Evolutionary conservation across 1,140 invertebrate genomes (phyloP).

Genomic region (Lepidostoma basale): DNA sequence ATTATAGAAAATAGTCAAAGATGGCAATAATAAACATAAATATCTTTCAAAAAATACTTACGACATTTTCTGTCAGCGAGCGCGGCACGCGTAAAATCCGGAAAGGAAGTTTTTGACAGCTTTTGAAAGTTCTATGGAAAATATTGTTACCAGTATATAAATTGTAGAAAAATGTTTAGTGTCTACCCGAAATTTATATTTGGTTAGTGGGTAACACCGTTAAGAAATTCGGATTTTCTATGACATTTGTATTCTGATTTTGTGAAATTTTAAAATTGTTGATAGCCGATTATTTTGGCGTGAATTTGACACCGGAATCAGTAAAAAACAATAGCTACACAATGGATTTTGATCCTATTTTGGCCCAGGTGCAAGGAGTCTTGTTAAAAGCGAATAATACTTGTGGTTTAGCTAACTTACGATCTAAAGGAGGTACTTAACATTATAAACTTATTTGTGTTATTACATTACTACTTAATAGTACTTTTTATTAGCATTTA

Average conservation of each 20-base stretch:
- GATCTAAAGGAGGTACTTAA: conserved; percentile 25
- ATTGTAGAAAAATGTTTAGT: no score
- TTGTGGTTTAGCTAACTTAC: conserved; percentile 24
- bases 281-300: no score
- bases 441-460: not conserved
- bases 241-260: no score
- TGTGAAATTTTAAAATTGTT: no score
- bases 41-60: conserved; percentile 4
- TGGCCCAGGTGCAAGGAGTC: conserved; percentile 37
- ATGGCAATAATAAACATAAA: not conserved
- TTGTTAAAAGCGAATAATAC: conserved; percentile 34
- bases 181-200: no score
- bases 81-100: conserved; percentile 3
- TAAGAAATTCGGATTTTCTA: no score
- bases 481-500: not conserved
- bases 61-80: conserved; percentile 20
- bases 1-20: not conserved
- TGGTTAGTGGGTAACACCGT: no score
- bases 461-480: not conserved
- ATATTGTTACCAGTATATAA: no score
- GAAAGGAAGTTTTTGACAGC: conserved; percentile 11
- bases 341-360: conserved; percentile 41
- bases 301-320: no score
- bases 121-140: no score
- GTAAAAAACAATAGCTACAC: no score